Base-by-base conservation (phyloP, 2,797 vertebrate species). In the Diceros bicornis region DNA sequence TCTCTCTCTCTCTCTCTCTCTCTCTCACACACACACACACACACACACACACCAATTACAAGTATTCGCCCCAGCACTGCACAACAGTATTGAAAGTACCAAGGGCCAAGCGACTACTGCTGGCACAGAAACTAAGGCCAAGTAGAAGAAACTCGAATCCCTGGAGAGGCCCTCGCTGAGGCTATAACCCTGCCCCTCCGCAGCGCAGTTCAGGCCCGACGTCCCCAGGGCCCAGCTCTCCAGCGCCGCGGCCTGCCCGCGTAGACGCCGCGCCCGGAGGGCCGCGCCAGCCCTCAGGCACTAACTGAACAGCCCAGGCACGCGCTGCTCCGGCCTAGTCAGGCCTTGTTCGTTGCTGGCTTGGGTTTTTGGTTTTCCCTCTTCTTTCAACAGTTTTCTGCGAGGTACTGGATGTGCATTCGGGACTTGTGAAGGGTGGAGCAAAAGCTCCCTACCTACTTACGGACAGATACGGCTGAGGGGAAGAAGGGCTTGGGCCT, bases 251-350 rank as follows among this genome's bases (percentile, higher is more conserved):
- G 32, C 27, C 55, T 7, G n/a, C 29, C 37, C 0, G n/a, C 0
- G 0, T 6, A 21, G 75, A 23, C 12, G 0, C 20, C 0, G 50
- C 1, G 5, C 37, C 18, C 7, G n/a, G 4, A 64, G 52, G 23
- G 50, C 47, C 50, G 12, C 50, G 50, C 50, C 13, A 16, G 50
- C 13, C 50, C 50, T 13, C 50, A 52, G 4, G 47, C 50, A 13
- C 50, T 52, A 16, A 52, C 47, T 3, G 1, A 25, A 32, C 41
- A 34, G 25, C 66, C n/a, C 37, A 20, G 32, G 10, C 66, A 57
- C 52, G 23, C 0, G 1, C 8, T 44, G 2, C 20, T 88, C 41
- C 8, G 41, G 41, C 41, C 41, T 41, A 41, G 41, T 41, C 44
- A 4, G 5, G 18, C 41, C 34, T 17, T 12, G 52, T 44, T 41